These are phyloP conservation scores for Ferdinandea cuprea DNA, from an alignment of 2,888 invertebrate species.

Conservation along the genomic window DNA sequence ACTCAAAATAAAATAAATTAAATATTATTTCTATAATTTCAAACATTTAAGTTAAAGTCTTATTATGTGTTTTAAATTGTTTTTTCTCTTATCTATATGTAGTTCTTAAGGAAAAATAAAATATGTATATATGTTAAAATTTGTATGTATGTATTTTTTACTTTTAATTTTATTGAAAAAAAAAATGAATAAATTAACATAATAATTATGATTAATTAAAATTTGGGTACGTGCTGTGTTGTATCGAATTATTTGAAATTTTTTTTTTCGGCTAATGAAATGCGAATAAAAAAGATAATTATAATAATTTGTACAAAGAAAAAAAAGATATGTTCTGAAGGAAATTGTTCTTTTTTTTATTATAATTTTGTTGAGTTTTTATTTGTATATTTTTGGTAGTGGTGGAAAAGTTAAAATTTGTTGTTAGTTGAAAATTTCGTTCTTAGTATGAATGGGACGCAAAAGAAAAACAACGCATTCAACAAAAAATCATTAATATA, in stretches of 20 bases:
- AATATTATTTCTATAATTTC: constrained; percentile 39
- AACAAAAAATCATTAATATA: constrained; percentile 61
- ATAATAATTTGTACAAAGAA: constrained; percentile 15
- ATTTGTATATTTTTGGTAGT: constrained; percentile 73
- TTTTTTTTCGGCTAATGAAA: constrained; percentile 21
- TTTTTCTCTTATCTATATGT: constrained; percentile 30
- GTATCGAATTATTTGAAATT: constrained; percentile 45
- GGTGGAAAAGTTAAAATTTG: constrained; percentile 54
- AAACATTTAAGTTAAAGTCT: constrained; percentile 60
- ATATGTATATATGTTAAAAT: constrained; percentile 38
- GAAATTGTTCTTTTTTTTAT: constrained; percentile 2
- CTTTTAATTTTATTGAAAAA: constrained; percentile 29
- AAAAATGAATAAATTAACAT: constrained; percentile 16
- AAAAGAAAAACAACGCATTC: constrained; percentile 72
- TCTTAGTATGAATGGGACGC: constrained; percentile 78
- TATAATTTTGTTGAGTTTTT: constrained; percentile 59
- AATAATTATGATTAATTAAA: too few species aligned
- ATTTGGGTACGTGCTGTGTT: constrained; percentile 49
- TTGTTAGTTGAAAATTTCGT: constrained; percentile 62
- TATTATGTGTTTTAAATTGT: constrained; percentile 35
- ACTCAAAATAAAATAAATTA: constrained; percentile 34
- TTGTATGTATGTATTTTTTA: constrained; percentile 9
- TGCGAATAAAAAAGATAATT: constrained; percentile 44
- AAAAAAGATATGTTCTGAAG: constrained; percentile 55
- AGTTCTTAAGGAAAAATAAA: constrained; percentile 36